Conservation (phyloP, 2,113 vertebrate genomes). For the Promerops cafer region DNA sequence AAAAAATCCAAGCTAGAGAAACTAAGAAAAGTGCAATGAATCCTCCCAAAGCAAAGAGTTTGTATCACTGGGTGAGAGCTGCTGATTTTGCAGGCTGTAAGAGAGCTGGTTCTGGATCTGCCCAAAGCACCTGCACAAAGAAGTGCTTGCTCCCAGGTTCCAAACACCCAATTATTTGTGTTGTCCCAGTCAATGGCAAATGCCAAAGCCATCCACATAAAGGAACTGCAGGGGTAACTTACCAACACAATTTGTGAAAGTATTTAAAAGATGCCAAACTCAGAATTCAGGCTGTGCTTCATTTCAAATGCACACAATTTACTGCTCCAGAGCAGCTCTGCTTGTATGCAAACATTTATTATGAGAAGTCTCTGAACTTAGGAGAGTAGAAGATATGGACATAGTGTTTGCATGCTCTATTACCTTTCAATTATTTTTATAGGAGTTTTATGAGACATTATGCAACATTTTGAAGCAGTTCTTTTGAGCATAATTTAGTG, state of each 20-base stretch:
- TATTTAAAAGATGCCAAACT: not conserved
- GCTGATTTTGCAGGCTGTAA: not conserved
- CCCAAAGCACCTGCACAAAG: not conserved
- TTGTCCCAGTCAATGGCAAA: not conserved
- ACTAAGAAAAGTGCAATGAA: not conserved
- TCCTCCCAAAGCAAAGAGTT: not conserved
- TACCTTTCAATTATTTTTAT: conserved; percentile 31
- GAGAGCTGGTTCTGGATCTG: not conserved
- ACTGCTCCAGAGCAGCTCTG: not conserved
- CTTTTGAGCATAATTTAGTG: not conserved
- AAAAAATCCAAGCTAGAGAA: not conserved
- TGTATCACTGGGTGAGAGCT: not conserved
- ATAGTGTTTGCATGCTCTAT: not conserved
- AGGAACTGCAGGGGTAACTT: not conserved
- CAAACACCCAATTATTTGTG: not conserved
- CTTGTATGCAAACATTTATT: not conserved
- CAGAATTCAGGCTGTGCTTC: not conserved
- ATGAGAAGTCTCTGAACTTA: not conserved
- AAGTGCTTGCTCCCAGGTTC: not conserved
- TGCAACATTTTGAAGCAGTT: not conserved
- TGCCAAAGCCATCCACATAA: not conserved
- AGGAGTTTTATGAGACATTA: conserved; percentile 6
- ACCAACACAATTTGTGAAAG: not conserved
- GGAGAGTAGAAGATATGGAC: not conserved
- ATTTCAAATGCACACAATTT: not conserved